phyloP scores from a whole-genome alignment of 2,888 invertebrate species.

The Uropetala carovei region DNA sequence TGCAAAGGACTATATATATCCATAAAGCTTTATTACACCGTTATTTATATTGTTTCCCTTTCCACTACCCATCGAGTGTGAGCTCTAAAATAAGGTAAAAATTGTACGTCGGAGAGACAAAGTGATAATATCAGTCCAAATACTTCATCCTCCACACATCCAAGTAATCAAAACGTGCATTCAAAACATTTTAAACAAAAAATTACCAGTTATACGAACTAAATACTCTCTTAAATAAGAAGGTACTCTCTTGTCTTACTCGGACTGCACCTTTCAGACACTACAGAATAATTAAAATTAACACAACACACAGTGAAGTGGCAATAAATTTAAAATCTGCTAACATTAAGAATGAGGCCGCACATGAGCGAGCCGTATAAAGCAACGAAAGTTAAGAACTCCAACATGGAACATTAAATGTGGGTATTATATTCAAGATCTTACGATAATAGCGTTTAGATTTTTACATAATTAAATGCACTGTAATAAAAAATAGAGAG shows the following conservation, averaged over 20 bases:
- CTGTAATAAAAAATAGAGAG: conserved; percentile 53
- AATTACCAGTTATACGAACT: conserved; percentile 41
- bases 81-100: conserved; percentile 63
- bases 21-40: conserved; percentile 63
- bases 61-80: conserved; percentile 57
- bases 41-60: conserved; percentile 56
- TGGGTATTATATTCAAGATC: conserved; percentile 51
- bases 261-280: conserved; percentile 31
- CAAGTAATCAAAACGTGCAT: conserved; percentile 54
- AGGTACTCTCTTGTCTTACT: conserved; percentile 58
- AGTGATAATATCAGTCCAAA: conserved; percentile 62
- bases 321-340: conserved; percentile 59
- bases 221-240: conserved; percentile 59
- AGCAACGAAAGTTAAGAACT: conserved; percentile 60
- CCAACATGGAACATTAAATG: conserved; percentile 60
- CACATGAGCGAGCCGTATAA: conserved; percentile 47
- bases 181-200: conserved; percentile 59
- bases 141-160: conserved; percentile 57
- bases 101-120: conserved; percentile 63
- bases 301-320: conserved; percentile 55
- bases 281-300: conserved; percentile 62
- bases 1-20: conserved; percentile 56
- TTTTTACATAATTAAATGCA: conserved; percentile 56
- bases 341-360: conserved; percentile 51
- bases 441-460: conserved; percentile 47